phyloP scores from a whole-genome alignment of 2,797 vertebrate genomes.

The Tangara arthus region DNA sequence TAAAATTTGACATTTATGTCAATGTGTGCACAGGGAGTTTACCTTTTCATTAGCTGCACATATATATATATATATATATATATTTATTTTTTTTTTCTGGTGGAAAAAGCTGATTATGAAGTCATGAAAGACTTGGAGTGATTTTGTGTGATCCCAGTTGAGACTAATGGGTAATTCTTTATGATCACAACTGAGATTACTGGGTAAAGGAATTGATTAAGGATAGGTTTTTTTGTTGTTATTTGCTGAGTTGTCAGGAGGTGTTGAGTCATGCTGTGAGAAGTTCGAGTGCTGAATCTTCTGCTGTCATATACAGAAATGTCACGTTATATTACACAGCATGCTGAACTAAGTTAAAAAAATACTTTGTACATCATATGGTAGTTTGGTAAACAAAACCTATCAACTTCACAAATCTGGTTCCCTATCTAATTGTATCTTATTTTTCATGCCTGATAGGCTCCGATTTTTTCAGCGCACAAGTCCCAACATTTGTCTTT shows the following conservation, averaged over 20 bases:
- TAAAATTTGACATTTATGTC: constrained; percentile 70
- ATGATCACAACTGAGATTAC: background rate
- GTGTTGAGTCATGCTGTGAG: constrained; percentile 49
- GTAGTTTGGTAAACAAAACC: constrained; percentile 22
- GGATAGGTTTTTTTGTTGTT: background rate
- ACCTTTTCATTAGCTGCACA: constrained; percentile 55
- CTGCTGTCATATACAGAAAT: constrained; percentile 18
- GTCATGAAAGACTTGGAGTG: constrained; percentile 17
- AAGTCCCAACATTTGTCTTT: background rate
- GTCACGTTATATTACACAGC: background rate
- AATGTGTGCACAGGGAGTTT: constrained; percentile 52
- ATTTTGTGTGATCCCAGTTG: constrained; percentile 21
- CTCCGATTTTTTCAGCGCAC: background rate
- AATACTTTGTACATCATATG: background rate
- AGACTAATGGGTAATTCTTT: constrained; percentile 26
- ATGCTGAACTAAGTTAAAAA: background rate
- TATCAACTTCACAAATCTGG: background rate
- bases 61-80: background rate
- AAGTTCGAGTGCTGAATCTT: background rate
- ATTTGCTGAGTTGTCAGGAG: constrained; percentile 43
- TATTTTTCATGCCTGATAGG: background rate
- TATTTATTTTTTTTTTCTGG: background rate
- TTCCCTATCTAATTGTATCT: background rate
- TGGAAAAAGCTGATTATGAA: constrained; percentile 33
- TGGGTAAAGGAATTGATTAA: constrained; percentile 38